These are phyloP conservation scores for Mystacornis crossleyi DNA, from an alignment of 2,113 vertebrate species.

Conservation along the genomic window DNA sequence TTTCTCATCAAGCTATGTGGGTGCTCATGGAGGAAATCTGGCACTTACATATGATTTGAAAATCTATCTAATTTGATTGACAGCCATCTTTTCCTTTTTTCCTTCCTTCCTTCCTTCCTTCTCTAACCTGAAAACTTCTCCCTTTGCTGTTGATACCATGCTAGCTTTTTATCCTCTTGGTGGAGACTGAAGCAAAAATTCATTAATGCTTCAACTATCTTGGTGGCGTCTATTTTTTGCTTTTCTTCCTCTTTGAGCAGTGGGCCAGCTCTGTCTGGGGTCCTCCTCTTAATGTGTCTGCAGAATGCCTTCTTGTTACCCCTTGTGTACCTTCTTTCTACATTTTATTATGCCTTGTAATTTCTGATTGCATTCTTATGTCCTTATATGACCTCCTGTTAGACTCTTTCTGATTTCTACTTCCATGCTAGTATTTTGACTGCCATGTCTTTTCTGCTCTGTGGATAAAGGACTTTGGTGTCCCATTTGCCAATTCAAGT, in stretches of 20 bases:
- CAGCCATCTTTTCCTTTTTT: neutral
- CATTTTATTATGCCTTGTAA: neutral
- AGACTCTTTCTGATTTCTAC: neutral
- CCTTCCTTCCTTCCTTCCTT: neutral
- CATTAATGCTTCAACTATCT: neutral
- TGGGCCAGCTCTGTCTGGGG: neutral
- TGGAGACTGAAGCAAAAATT: neutral
- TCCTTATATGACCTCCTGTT: neutral
- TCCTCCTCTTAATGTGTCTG: neutral
- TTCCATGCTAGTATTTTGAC: neutral
- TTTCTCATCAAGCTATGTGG: neutral
- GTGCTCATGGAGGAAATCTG: neutral
- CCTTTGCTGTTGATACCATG: neutral
- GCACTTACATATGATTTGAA: neutral
- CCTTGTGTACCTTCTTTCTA: rapidly evolving
- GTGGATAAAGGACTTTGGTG: neutral
- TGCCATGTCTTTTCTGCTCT: neutral
- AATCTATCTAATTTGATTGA: neutral
- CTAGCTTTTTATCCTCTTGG: neutral
- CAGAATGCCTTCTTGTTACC: neutral
- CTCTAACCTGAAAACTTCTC: neutral
- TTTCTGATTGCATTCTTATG: neutral
- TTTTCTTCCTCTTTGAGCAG: neutral
- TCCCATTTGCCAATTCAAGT: neutral
- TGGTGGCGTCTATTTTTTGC: neutral